Base-by-base conservation (phyloP, 2,888 invertebrate species). In the Nomada flava region DNA sequence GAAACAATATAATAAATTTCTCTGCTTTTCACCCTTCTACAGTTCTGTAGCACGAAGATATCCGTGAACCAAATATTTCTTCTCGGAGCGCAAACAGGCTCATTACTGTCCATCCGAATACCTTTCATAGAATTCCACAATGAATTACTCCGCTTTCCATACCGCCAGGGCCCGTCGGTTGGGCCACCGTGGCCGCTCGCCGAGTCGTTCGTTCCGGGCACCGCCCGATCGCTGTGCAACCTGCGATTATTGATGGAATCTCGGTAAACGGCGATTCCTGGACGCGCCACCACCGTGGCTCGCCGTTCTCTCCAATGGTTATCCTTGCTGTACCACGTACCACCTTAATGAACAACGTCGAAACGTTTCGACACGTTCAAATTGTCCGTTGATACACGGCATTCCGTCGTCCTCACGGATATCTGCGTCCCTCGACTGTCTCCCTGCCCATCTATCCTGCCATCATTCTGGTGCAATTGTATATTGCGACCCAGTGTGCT, bases 331-430 rank as follows among this genome's bases (percentile, higher is more conserved):
- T 75, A 81, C 84, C 87, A 89, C 88, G 88, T 89, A 89, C 84
- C 76, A 80, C 65, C 82, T 88, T 89, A 89, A 90, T 90, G 88
- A 88, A 89, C 88, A 87, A 89, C 89, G 85, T 86, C 89, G 86
- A 88, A 89, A 80, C 89, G 88, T 88, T 90, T 90, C 90, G 89
- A 90, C 89, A 90, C 90, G 89, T 89, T 89, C 87, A 85, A 90
- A 84, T 89, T 87, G 82, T 85, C 76, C 82, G 76, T 83, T 79
- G 82, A 84, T 82, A 76, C 79, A 63, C 76, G 53, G 67, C 77
- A 76, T 70, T 81, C 64, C 59, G 55, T 20, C 69, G 29, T 36
- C 59, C 42, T 47, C 53, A 29, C 26, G 47, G 23, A 55, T 62
- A 44, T 47, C 44, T 50, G 42, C 71, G 20, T 36, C 15, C 15